Percentiles rank a stretch among this genome's conserved stretches.
These are phyloP conservation scores for Pollenia amentaria DNA, from an alignment of 2,888 invertebrate species.

Conservation along the genomic window DNA sequence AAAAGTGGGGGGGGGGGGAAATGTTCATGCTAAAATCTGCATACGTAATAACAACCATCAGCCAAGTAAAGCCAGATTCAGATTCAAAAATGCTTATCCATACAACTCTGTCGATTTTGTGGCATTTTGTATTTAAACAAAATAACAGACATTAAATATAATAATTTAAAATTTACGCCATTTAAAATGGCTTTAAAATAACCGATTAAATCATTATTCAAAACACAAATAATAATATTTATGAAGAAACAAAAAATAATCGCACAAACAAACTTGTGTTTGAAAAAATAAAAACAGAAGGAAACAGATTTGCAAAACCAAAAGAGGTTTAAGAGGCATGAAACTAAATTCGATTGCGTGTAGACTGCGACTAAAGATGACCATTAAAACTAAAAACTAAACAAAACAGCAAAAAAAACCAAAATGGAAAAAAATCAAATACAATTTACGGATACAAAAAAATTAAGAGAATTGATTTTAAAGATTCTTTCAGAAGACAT, in stretches of 20 bases:
- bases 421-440: slow-evolving; percentile 48
- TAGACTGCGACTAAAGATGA: slow-evolving; percentile 65
- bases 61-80: slow-evolving; percentile 22
- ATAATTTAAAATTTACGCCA: slow-evolving; percentile 73
- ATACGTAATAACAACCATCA: slow-evolving; percentile 64
- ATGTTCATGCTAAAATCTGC: slow-evolving; percentile 57
- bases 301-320: slow-evolving; percentile 10
- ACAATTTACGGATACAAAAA: slow-evolving; percentile 30
- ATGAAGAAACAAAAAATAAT: slow-evolving; percentile 16
- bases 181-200: slow-evolving; percentile 68
- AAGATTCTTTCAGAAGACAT: slow-evolving; percentile 72
- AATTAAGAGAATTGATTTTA: slow-evolving; percentile 55
- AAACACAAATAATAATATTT: slow-evolving; percentile 60
- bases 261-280: not conserved
- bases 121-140: slow-evolving; percentile 50
- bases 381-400: slow-evolving; percentile 42
- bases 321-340: slow-evolving; percentile 50
- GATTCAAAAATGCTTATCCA: slow-evolving; percentile 62
- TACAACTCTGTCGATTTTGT: not conserved
- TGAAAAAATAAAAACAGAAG: not conserved
- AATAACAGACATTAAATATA: slow-evolving; percentile 78
- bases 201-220: slow-evolving; percentile 63
- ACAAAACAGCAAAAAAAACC: slow-evolving; percentile 19
- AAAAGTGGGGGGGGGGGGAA: not conserved
- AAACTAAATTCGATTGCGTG: slow-evolving; percentile 71